A percentile compares a stretch with the other conserved stretches of the same genome.
Evolutionary conservation across 2,888 invertebrate species (phyloP).

Genomic region (Neoscelio sp.): DNA sequence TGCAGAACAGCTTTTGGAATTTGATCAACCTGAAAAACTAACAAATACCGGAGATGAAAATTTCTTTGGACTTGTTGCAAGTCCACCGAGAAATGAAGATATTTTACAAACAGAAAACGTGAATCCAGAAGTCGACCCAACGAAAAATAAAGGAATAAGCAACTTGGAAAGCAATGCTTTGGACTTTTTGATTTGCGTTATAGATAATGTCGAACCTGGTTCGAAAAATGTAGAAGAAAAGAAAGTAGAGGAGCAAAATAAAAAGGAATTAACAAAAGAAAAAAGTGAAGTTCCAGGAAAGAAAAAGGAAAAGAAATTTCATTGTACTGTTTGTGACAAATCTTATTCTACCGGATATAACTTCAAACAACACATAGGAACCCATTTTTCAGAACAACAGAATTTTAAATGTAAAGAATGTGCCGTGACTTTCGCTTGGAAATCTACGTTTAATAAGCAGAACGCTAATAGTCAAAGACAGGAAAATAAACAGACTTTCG

Average conservation of each 20-base stretch:
- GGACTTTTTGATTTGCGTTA: slow-evolving; percentile 65
- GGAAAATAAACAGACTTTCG: slow-evolving; percentile 77
- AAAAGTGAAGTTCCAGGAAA: slow-evolving; percentile 19
- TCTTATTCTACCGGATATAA: slow-evolving; percentile 79
- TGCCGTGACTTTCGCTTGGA: slow-evolving; percentile 81
- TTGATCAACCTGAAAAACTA: slow-evolving; percentile 69
- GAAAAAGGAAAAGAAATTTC: slow-evolving; percentile 71
- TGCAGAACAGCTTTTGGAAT: slow-evolving; percentile 71
- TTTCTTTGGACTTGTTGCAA: slow-evolving; percentile 73
- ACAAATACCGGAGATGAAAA: slow-evolving; percentile 72
- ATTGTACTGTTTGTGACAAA: slow-evolving; percentile 80
- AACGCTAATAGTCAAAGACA: slow-evolving; percentile 77
- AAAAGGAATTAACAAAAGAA: too few relatives aligned
- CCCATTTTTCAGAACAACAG: slow-evolving; percentile 79
- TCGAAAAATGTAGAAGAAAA: slow-evolving; percentile 9
- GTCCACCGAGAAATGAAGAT: slow-evolving; percentile 62
- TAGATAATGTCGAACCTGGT: slow-evolving; percentile 59
- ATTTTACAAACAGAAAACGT: slow-evolving; percentile 57
- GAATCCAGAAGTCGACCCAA: slow-evolving; percentile 33
- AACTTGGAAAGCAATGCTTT: slow-evolving; percentile 59
- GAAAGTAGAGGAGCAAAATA: not conserved
- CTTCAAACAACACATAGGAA: slow-evolving; percentile 81
- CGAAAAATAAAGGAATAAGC: slow-evolving; percentile 27
- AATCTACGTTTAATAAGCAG: slow-evolving; percentile 81
- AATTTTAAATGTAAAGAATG: slow-evolving; percentile 80